Percentiles rank a stretch among this genome's conserved stretches.
These are phyloP conservation scores for Rapana venosa DNA, from an alignment of 2,888 invertebrate genomes.

Conservation along the genomic window DNA sequence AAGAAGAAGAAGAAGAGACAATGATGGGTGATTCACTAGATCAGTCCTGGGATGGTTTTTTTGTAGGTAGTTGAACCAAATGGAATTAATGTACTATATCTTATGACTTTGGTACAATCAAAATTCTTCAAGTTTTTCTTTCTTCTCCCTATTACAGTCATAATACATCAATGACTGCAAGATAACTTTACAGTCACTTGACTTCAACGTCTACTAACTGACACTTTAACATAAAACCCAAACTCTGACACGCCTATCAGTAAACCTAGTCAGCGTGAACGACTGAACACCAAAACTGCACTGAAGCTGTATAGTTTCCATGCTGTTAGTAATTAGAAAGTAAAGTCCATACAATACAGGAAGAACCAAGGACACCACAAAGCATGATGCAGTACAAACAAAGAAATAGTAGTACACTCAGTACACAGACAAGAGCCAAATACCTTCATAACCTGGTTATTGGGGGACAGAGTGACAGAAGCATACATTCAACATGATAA, in stretches of 20 bases:
- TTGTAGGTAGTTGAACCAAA: too few relatives aligned
- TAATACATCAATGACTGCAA: too few relatives aligned
- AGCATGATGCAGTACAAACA: not conserved
- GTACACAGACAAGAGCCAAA: conserved; percentile 4
- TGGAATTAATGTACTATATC: too few relatives aligned
- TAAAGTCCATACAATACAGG: not conserved
- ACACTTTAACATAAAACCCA: not conserved
- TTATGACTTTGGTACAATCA: too few relatives aligned
- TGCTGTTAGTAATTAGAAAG: conserved; percentile 9
- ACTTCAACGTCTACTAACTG: too few relatives aligned
- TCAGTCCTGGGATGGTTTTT: too few relatives aligned
- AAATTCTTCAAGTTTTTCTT: too few relatives aligned
- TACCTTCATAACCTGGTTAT: conserved; percentile 44
- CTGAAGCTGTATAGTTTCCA: not conserved
- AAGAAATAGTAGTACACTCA: not conserved
- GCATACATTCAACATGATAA: conserved; percentile 7
- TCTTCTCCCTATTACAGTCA: too few relatives aligned
- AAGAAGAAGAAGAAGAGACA: too few relatives aligned
- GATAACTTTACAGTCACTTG: too few relatives aligned
- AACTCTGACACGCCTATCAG: not conserved
- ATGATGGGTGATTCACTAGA: too few relatives aligned
- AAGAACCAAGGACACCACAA: conserved; percentile 29
- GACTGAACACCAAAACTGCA: not conserved
- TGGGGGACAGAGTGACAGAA: conserved; percentile 18
- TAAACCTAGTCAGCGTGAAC: not conserved